Percentiles rank a stretch among this genome's conserved stretches.
phyloP scores from a whole-genome alignment of 1,140 invertebrate species.

The Drosophila nigrodunni region DNA sequence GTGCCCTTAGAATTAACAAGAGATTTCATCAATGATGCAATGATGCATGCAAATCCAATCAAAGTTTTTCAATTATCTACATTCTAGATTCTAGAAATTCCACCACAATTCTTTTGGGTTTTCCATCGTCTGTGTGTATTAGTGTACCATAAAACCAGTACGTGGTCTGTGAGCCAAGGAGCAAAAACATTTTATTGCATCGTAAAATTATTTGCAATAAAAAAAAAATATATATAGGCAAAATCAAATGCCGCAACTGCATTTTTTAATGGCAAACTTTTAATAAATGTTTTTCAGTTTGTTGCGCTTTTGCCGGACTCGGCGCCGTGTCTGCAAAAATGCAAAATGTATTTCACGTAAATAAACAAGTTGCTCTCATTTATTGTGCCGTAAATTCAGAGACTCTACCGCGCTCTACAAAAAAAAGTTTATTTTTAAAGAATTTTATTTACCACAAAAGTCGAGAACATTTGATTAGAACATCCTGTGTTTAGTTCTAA shows the following conservation, averaged over 20 bases:
- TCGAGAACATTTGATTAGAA: not conserved
- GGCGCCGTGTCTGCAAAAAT: slow-evolving; percentile 5
- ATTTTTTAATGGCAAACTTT: slow-evolving; percentile 21
- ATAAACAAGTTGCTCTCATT: slow-evolving; percentile 22
- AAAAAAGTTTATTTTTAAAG: slow-evolving; percentile 1
- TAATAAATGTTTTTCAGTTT: slow-evolving; percentile 29
- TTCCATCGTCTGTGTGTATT: too few species aligned
- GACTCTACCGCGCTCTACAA: not conserved
- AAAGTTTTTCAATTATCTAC: slow-evolving; percentile 68
- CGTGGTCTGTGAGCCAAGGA: not conserved
- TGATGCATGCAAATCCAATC: slow-evolving; percentile 49
- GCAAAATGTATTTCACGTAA: slow-evolving; percentile 4
- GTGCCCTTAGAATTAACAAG: slow-evolving; percentile 36
- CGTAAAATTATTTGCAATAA: slow-evolving; percentile 47
- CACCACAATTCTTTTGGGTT: too few species aligned
- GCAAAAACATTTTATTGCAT: slow-evolving; percentile 42
- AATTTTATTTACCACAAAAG: not conserved
- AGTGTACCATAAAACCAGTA: too few species aligned
- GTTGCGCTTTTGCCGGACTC: slow-evolving; percentile 15
- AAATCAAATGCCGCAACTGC: slow-evolving; percentile 22
- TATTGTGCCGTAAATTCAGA: slow-evolving; percentile 11
- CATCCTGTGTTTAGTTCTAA: not conserved
- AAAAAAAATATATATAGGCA: not conserved
- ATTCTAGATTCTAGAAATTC: too few species aligned
- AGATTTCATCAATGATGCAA: slow-evolving; percentile 46